Base-by-base conservation (phyloP, 37 sponge, comb jelly and placozoan genomes). In the Spongilla lacustris region DNA sequence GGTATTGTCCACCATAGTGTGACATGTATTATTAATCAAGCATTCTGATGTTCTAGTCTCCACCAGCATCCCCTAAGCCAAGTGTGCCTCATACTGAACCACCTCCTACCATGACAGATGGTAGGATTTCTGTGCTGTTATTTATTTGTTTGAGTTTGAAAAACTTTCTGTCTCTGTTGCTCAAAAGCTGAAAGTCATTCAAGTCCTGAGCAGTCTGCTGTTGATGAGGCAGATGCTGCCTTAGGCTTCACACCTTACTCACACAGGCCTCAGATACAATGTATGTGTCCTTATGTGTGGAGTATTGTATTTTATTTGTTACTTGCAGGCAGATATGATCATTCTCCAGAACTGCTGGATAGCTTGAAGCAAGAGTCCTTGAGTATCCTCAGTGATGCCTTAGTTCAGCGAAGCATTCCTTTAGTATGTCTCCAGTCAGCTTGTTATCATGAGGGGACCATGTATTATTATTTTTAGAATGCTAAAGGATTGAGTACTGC, bases 301-400 rank as follows among this genome's bases (percentile, higher is more conserved):
- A 24, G 24, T 8, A 72, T 30, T 34, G 24, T 4, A 26, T 79
- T 30, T 79, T 69, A 50, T 26, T n/a, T 82, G 6, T 74, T 58
- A 31, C 76, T 75, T 66, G 21, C 69, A 92, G 93, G 82, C 67
- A 46, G 50, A 2, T 92, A 81, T 66, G n/a, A 78, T 30, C 93
- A 92, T 27, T 36, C 31, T 32, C 82, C 76, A 4, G 82, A 85
- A 35, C 71, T 66, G 58, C 12, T 92, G 49, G 75, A 66, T 28
- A 86, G 69, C 27, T 77, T 88, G 35, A 67, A 69, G 26, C 71
- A 68, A 14, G 82, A 82, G 76, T 77, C 78, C 0, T 11, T 13
- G 5, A 50, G 28, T n/a, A 73, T 92, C 17, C 46, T 92, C 10
- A 25, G 68, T 33, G 82, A 89, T 69, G 85, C 93, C 30, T 68